Evolutionary conservation across 2,888 invertebrate species (phyloP), one percentile per base, ranked within the genome.

Genomic region (Dynastes hyllus): DNA sequence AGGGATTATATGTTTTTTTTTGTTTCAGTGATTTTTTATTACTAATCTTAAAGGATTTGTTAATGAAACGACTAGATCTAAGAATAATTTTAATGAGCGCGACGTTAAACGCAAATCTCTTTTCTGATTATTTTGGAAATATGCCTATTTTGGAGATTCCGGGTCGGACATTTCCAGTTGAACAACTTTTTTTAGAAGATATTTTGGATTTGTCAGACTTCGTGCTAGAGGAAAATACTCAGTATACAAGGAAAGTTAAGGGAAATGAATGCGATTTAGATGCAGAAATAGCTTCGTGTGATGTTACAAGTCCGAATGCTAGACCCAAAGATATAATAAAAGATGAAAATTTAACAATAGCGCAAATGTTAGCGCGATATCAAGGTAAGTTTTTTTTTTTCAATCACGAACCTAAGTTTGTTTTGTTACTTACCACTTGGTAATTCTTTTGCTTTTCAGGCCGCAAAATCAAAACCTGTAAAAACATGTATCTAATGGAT

Each of bases 41-140:
- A 55, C 92, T 97, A 79, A 94, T 97, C 22, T 88, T 98, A 55
- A 93, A 95, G 88, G 94, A 96, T 86, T 91, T 97, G 75, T 89
- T 97, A 76, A 91, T 91, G 80, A 91, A 93, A 77, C 92, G 96
- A 79, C 92, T 92, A 67, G 94, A 97, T 85, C 89, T 98, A 75
- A 96, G 94, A 84, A 90, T 98, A 0, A 93, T 98, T 85, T 90
- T 98, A 5, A 98, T 98, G 98, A 97, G 97, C 86, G 98, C 98
- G 1, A 97, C 97, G 0, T 88, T 98, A 84, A 97, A 98, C 87
- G 94, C 96, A 0, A 92, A 94, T 50, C 89, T 96, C 78, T 98
- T 98, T 87, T 94, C 95, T 1, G 90, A 93, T 66, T 98, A 98
- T 88, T 98, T 98, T 87, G 92, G 91, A 51, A 92, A 92, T 55